Evolutionary conservation across 2,113 vertebrate genomes (phyloP).

Genomic region (Capreolus pygargus): DNA sequence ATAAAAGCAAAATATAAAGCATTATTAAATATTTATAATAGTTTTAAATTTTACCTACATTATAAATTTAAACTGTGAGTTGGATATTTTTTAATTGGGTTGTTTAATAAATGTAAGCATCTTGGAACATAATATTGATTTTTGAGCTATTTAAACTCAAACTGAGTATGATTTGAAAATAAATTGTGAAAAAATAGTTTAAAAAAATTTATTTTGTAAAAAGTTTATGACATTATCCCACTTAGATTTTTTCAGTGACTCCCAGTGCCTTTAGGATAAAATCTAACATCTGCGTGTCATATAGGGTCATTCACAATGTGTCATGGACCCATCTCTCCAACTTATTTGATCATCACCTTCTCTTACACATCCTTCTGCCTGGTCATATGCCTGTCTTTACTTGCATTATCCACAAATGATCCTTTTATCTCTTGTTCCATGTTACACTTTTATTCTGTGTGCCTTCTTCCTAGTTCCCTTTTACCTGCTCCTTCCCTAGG

Average conservation of each 20-base stretch:
- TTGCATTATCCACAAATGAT: not conserved
- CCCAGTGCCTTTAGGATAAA: not conserved
- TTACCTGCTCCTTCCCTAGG: not conserved
- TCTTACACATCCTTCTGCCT: not conserved
- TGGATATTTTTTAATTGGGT: slow-evolving; percentile 52
- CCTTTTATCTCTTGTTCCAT: not conserved
- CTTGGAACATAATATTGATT: slow-evolving; percentile 27
- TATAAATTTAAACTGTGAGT: slow-evolving; percentile 51
- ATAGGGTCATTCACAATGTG: not conserved
- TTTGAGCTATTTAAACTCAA: slow-evolving; percentile 31
- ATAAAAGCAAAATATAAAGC: slow-evolving; percentile 50
- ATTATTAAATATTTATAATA: slow-evolving; percentile 48
- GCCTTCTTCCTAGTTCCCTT: not conserved
- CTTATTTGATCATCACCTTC: not conserved
- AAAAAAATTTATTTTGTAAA: not conserved
- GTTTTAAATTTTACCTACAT: slow-evolving; percentile 45
- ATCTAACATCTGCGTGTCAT: not conserved
- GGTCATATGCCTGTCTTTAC: not conserved
- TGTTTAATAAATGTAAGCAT: slow-evolving; percentile 35
- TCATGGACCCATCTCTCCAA: not conserved
- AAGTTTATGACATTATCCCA: not conserved
- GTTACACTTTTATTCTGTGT: not conserved
- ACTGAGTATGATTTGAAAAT: slow-evolving; percentile 45
- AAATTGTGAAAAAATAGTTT: slow-evolving; percentile 27
- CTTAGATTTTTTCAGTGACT: not conserved